Base-by-base conservation (phyloP, 1,140 invertebrate species). In the Solenopsis invicta region DNA sequence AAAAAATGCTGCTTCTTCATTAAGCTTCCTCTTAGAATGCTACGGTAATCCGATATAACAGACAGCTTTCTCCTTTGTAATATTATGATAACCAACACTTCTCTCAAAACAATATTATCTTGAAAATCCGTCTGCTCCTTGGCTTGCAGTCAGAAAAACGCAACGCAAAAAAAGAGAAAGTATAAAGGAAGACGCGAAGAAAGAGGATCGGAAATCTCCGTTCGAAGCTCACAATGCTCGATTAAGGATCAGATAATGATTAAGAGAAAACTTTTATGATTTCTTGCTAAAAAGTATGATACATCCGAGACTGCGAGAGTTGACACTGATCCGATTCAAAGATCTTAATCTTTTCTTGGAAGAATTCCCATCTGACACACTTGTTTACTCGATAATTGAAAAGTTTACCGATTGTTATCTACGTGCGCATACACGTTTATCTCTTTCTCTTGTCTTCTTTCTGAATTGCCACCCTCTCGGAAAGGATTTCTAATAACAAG, bases 51-150 rank as follows among this genome's bases (percentile, higher is more conserved):
- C 21, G 64, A 45, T 67, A 9, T 12, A n/a, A 67, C 16, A 10
- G 62, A 10, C 10, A 13, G n/a, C 37, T 21, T 21, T 37, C 52
- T 6, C 29, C 37, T 37, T 56, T 52, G 29, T 50, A 56, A 41
- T 56, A n/a, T 54, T n/a, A 74, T 52, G 50, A 56, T 56, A 56
- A 74, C 21, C 18, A 67, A 67, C 10, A 67, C 37, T 67, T 67
- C 37, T n/a, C n/a, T 67, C n/a, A 2, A 29, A 67, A 24, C n/a
- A 45, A 67, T 67, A 45, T 67, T 67, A 62, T 34, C 21, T 21
- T 21, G 21, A 45, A 67, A 41, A 67, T 67, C 37, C 21, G 29
- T 67, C 37, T 21, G 64, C 5, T 21, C 3, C 16, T 66, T 45
- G 13, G 16, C 10, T 66, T n/a, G 34, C 37, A 41, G 64, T 45